Conservation (phyloP, 53 echinoderm and acorn worm genomes). For the Echinarachnius parma region DNA sequence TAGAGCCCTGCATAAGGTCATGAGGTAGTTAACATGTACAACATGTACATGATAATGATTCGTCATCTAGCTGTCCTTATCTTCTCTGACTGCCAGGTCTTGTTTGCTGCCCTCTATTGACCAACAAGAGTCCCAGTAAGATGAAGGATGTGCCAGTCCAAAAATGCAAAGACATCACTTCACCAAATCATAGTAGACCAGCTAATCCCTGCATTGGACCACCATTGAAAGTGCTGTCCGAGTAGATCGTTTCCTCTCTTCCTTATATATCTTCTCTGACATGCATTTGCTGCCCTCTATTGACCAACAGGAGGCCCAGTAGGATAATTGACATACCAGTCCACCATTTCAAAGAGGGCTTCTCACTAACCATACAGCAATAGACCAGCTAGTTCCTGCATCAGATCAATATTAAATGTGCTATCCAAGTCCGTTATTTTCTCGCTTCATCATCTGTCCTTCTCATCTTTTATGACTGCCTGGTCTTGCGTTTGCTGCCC, state of each 20-base stretch:
- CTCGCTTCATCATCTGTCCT: conserved; percentile 30
- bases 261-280: neutral
- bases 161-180: conserved; percentile 17
- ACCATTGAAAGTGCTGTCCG: no score
- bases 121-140: conserved; percentile 15
- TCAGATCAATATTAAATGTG: no score
- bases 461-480: neutral
- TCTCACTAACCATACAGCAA: conserved; percentile 25
- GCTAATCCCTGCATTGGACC: conserved; percentile 17
- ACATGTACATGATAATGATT: no score
- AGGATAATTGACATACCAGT: conserved; percentile 29
- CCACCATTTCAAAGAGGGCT: conserved; percentile 31
- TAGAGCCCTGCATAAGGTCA: no score
- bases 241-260: no score
- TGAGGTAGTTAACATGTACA: no score
- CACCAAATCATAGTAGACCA: conserved; percentile 23
- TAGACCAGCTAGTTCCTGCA: conserved; percentile 19
- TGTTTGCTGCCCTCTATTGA: conserved; percentile 49
- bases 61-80: conserved; percentile 21
- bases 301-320: conserved; percentile 22
- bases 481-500: conserved; percentile 30
- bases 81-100: neutral
- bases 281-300: conserved; percentile 41
- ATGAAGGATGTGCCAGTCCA: conserved; percentile 32
- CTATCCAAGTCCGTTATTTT: no score